Conservation (phyloP, 1,140 invertebrate species). For the Drosophila parvula region DNA sequence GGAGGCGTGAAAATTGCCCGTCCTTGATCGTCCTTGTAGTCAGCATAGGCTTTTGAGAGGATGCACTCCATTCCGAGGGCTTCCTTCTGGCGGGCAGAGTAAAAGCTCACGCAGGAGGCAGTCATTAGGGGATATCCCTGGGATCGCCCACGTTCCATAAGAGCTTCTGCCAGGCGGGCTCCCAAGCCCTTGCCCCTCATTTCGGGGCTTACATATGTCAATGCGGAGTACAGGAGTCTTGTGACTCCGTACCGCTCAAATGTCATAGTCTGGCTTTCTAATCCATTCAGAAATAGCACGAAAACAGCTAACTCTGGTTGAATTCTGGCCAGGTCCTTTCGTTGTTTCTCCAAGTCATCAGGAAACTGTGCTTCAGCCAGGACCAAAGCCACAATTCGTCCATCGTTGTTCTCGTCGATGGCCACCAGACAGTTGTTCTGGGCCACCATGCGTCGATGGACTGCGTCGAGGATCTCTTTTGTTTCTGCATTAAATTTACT, state of each 20-base stretch:
- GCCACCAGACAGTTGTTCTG: not conserved
- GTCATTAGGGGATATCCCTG: not conserved
- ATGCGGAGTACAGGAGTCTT: not conserved
- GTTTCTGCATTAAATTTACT: not conserved
- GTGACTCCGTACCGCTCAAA: constrained; percentile 1
- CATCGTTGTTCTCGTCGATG: not conserved
- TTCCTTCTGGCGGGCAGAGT: not conserved
- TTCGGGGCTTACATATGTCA: not conserved
- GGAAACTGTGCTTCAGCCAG: not conserved
- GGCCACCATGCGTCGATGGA: not conserved
- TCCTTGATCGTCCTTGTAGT: not conserved
- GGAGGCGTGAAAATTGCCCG: not conserved
- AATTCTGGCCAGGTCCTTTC: not conserved
- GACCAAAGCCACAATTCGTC: not conserved
- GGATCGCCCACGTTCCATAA: not conserved
- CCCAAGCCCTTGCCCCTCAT: not conserved
- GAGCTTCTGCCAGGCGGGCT: not conserved
- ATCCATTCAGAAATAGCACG: not conserved
- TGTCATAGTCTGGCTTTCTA: not conserved
- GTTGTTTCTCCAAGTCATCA: not conserved
- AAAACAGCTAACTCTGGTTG: not conserved
- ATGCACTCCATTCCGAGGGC: not conserved
- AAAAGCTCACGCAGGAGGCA: not conserved
- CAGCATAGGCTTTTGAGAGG: not conserved
- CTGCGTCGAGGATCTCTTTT: not conserved